Conservation (phyloP, 2,888 invertebrate species). For the Hirudinaria manillensis region DNA sequence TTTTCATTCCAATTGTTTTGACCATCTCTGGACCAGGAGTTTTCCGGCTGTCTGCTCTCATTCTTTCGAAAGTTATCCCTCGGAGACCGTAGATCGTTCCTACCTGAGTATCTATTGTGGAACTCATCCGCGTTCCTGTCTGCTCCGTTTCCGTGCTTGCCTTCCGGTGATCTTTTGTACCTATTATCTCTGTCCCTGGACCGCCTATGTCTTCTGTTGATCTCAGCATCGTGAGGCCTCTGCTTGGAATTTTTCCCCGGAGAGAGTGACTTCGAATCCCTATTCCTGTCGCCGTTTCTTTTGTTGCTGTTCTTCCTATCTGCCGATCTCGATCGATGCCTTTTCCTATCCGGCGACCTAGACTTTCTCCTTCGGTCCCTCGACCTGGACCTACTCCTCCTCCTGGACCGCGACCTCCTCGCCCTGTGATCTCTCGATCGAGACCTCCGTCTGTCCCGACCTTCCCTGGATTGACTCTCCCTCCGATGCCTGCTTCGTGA, state of each 20-base stretch:
- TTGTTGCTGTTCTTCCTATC: background rate
- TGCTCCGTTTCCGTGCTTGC: background rate
- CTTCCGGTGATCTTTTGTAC: background rate
- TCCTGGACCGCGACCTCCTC: conserved; percentile 10
- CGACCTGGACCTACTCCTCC: conserved; percentile 6
- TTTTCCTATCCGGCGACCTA: background rate
- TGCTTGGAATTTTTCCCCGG: background rate
- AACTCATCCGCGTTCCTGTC: background rate
- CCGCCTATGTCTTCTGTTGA: background rate
- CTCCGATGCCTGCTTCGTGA: conserved; percentile 13
- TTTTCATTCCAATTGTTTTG: conserved; percentile 10
- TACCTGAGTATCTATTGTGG: background rate
- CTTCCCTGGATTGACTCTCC: conserved; percentile 1
- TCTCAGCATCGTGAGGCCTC: background rate
- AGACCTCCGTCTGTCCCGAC: conserved; percentile 4
- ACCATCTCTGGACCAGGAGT: conserved; percentile 3
- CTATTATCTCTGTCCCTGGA: conserved; percentile 18
- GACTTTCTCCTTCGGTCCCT: background rate
- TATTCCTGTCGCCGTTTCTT: background rate
- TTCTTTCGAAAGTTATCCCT: conserved; percentile 4
- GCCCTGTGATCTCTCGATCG: background rate
- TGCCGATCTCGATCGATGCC: conserved; percentile 5
- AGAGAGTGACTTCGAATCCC: conserved; percentile 7
- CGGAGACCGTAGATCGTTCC: background rate
- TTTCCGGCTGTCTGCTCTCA: background rate